Evolutionary conservation across 2,888 invertebrate species (phyloP).

Genomic region (Habroteleia sp.): DNA sequence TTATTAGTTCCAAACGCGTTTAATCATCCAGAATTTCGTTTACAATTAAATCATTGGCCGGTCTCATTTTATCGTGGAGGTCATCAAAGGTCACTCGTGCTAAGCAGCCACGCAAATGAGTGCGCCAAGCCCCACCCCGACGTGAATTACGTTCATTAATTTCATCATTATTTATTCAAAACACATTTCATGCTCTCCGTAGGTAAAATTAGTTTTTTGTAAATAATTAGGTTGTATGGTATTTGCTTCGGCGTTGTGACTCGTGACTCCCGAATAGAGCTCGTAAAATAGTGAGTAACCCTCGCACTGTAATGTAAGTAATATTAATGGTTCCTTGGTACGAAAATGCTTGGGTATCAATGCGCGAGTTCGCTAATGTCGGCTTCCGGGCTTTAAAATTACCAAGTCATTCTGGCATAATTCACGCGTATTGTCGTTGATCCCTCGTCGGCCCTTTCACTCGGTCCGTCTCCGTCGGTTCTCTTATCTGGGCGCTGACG

Average conservation of each 20-base stretch:
- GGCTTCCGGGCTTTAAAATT: conserved; percentile 80
- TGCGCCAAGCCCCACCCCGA: background rate
- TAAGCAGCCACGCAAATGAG: background rate
- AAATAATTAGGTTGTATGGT: conserved; percentile 39
- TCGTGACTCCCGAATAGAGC: conserved; percentile 50
- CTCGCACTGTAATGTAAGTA: conserved; percentile 75
- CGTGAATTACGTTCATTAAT: conserved; percentile 21
- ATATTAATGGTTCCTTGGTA: conserved; percentile 78
- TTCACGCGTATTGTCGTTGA: conserved; percentile 79
- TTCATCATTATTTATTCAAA: conserved; percentile 44
- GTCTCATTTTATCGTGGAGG: background rate
- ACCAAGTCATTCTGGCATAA: conserved; percentile 80
- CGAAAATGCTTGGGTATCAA: conserved; percentile 77
- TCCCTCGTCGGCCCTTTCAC: conserved; percentile 53
- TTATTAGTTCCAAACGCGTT: too few species aligned
- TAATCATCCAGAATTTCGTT: too few species aligned
- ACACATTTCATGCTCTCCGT: conserved; percentile 29
- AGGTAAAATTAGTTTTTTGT: conserved; percentile 44
- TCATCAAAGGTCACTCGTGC: conserved; percentile 17
- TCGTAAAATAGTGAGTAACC: conserved; percentile 57
- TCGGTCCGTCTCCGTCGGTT: conserved; percentile 20
- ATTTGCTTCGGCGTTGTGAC: conserved; percentile 41
- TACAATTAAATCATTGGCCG: too few species aligned
- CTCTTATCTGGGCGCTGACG: conserved; percentile 55
- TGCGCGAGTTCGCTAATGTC: conserved; percentile 77